Conservation (phyloP, 2,113 vertebrate species). For the Aegithalos caudatus region DNA sequence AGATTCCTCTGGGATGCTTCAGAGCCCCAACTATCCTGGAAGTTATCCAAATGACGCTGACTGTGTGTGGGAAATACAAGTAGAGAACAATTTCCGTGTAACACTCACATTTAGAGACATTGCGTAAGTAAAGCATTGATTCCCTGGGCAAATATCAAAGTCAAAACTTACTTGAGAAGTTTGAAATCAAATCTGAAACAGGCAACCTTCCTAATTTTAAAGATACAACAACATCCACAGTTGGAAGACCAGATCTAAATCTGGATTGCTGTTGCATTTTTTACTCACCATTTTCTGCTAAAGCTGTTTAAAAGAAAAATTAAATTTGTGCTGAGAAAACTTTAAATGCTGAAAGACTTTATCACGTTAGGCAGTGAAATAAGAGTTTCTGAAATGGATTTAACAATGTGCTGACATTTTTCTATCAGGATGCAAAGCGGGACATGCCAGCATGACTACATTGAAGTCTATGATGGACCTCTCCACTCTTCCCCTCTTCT, state of each 20-base stretch:
- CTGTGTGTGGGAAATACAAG: constrained; percentile 74
- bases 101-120: constrained; percentile 59
- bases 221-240: background rate
- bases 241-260: background rate
- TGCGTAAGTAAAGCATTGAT: constrained; percentile 55
- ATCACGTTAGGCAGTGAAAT: background rate
- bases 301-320: background rate
- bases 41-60: constrained; percentile 54
- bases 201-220: background rate
- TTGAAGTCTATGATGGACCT: constrained; percentile 72
- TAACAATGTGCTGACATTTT: background rate
- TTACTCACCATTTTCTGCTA: background rate
- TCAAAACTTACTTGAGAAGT: background rate
- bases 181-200: background rate
- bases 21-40: constrained; percentile 68
- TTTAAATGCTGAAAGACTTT: background rate
- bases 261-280: background rate
- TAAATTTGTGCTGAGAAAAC: background rate
- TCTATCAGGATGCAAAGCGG: constrained; percentile 48
- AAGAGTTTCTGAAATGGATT: background rate
- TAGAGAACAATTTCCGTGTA: constrained; percentile 54
- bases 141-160: background rate
- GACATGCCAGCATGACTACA: constrained; percentile 53
- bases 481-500: constrained; percentile 47
- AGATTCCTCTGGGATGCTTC: constrained; percentile 48